Base-by-base conservation (phyloP, 2,797 vertebrate genomes). In the Synaphobranchus kaupii region DNA sequence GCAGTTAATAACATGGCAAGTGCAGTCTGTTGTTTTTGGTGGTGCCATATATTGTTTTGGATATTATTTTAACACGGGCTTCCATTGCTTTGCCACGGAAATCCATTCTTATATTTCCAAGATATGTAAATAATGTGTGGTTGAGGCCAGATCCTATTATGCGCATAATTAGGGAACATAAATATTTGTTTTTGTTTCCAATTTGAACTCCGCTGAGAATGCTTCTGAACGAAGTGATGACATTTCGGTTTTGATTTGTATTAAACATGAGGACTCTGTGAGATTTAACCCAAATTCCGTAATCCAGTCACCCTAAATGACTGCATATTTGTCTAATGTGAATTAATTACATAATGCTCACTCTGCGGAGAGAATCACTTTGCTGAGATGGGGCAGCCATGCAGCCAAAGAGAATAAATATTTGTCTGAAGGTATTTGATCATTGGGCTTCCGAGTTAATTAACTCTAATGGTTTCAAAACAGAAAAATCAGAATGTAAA, bases 131-230 rank as follows among this genome's bases (percentile, higher is more conserved):
- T n/a, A 85, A 71, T 25, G 9, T 47, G 34, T 12, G 34, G 52
- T 58, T 34, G 12, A 48, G 84, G 34, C 66, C 28, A 47, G 34
- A 85, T 63, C 60, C 28, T 78, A 31, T 86, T 68, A 68, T 85
- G 84, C 44, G 60, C 84, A 85, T 85, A 85, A 85, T 85, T 85
- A 85, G 22, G 58, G 5, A 47, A 66, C 9, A 50, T 66, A 66
- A 85, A 85, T 47, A 85, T 63, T 84, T 84, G 34, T 84, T 66
- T 63, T 25, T 39, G 2, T n/a, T 25, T 83, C 4, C 58, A 84
- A 48, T 56, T 84, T 56, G 83, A 84, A 60, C 31, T 56, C 39
- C 15, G 44, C 39, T 6, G 81, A 83, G 12, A 84, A 56, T 13
- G 52, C 50, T 47, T n/a, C 48, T 25, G 28, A 84, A 63, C 31